Evolutionary conservation across 2,797 vertebrate species (phyloP).

Genomic region (Sebastes ruberrimus): DNA sequence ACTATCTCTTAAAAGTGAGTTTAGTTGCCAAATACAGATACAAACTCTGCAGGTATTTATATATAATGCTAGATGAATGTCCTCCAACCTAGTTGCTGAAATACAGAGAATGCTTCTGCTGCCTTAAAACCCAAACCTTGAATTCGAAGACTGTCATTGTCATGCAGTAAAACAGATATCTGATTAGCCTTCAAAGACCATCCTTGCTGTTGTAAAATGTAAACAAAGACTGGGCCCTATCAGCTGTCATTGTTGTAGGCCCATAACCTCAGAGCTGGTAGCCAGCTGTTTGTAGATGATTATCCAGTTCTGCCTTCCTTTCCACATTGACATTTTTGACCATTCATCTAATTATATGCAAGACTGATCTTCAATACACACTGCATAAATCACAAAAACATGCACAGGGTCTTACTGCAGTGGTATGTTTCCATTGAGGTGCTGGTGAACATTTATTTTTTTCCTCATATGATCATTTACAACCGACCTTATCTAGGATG

Average conservation of each 20-base stretch:
- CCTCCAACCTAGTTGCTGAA: neutral
- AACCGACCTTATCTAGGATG: conserved; percentile 14
- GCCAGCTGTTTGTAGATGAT: conserved; percentile 12
- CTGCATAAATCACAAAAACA: neutral
- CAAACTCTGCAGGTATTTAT: neutral
- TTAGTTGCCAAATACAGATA: neutral
- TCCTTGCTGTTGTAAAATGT: conserved; percentile 2
- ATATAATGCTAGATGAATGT: neutral
- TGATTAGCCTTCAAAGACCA: conserved; percentile 2
- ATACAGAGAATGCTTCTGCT: neutral
- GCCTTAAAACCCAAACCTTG: neutral
- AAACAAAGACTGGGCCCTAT: conserved; percentile 24
- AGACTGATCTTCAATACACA: neutral
- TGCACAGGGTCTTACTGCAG: neutral
- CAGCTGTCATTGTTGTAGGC: conserved; percentile 2
- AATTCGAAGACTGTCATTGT: neutral
- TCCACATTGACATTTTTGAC: neutral
- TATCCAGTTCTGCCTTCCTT: neutral
- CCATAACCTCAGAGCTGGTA: neutral
- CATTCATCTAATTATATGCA: neutral
- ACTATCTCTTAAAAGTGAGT: neutral
- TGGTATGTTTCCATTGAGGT: conserved; percentile 49
- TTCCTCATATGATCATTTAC: conserved; percentile 51
- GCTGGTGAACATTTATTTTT: conserved; percentile 17
- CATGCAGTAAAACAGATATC: conserved; percentile 1